Percentiles rank a stretch among this genome's conserved stretches.
These are phyloP conservation scores for Chinchilla lanigera DNA, from an alignment of 2,113 vertebrate species.

Conservation along the genomic window DNA sequence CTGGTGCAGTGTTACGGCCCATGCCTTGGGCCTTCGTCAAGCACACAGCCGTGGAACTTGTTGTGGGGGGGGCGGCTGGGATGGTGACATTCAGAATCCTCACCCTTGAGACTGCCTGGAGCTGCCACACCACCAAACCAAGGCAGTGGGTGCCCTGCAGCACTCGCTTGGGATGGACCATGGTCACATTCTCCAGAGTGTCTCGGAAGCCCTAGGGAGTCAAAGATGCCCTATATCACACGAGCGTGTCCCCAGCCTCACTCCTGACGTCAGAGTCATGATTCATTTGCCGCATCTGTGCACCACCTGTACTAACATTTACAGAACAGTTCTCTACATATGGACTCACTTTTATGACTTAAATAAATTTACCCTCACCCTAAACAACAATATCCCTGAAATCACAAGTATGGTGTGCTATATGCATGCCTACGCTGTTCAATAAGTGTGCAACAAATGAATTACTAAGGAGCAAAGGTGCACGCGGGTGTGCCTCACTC, in stretches of 20 bases:
- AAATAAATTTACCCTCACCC: conserved; percentile 55
- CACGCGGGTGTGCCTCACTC: background rate
- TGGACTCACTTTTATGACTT: conserved; percentile 58
- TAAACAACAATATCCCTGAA: conserved; percentile 30
- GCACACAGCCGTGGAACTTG: conserved; percentile 20
- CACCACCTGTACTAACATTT: conserved; percentile 75
- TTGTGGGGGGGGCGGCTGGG: background rate
- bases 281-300: conserved; percentile 69
- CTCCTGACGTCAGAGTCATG: background rate
- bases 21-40: conserved; percentile 11
- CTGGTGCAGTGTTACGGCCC: conserved; percentile 47
- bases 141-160: background rate
- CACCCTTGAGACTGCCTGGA: background rate
- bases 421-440: background rate
- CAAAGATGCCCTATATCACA: background rate
- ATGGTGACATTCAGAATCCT: background rate
- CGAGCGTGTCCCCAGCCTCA: background rate
- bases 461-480: background rate
- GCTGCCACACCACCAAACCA: background rate
- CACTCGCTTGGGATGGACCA: background rate
- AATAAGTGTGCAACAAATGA: background rate
- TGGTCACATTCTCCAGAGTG: background rate
- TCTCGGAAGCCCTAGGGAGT: background rate
- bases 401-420: conserved; percentile 12
- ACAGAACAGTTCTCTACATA: conserved; percentile 65